These are phyloP conservation scores for Centropristis striata DNA, from an alignment of 2,113 vertebrate genomes.

Conservation along the genomic window DNA sequence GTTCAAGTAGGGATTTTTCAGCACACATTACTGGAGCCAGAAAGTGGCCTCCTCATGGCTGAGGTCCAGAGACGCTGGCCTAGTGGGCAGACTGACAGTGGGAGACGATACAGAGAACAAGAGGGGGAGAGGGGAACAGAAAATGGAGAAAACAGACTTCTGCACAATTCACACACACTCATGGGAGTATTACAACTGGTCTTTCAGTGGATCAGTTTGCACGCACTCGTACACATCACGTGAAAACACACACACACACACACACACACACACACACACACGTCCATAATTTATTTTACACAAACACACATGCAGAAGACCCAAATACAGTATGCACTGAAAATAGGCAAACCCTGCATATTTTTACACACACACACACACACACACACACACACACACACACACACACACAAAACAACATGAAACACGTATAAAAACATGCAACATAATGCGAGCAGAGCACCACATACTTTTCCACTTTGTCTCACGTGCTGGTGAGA, in stretches of 20 bases:
- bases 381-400: neutral
- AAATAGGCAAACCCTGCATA: neutral
- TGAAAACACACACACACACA: constrained; percentile 21
- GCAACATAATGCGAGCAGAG: constrained; percentile 44
- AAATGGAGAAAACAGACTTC: constrained; percentile 76
- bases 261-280: constrained; percentile 18
- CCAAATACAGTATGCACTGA: neutral
- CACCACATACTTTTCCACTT: constrained; percentile 69
- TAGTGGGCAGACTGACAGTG: constrained; percentile 79
- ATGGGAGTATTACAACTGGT: constrained; percentile 22
- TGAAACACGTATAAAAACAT: constrained; percentile 45
- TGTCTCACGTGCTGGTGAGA: constrained; percentile 68
- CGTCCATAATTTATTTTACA: neutral
- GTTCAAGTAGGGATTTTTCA: constrained; percentile 75
- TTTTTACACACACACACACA: neutral
- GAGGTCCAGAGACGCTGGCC: constrained; percentile 71
- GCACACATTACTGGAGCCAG: constrained; percentile 59
- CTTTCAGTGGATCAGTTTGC: constrained; percentile 20
- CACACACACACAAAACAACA: neutral
- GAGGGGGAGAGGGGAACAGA: constrained; percentile 35
- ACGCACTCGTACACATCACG: neutral
- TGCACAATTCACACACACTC: constrained; percentile 12
- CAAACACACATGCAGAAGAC: neutral
- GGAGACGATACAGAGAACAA: constrained; percentile 62
- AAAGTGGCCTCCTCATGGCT: constrained; percentile 75